phyloP scores from a whole-genome alignment of 2,113 vertebrate species.

The Tricholaema leucomelas region DNA sequence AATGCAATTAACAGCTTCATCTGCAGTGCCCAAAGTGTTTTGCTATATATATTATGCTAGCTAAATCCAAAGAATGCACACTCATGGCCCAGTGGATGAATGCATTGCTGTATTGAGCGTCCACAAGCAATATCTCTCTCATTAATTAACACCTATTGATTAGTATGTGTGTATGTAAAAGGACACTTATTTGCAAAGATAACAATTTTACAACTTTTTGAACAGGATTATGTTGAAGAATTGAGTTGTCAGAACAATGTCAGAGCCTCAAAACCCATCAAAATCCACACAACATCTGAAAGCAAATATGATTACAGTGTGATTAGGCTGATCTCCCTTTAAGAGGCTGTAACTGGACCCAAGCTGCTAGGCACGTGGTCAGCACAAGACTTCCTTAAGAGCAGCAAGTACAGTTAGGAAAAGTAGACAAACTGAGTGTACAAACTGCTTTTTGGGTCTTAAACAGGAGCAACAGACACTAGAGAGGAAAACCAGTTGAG shows the following conservation, averaged over 20 bases:
- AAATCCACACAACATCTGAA: not conserved
- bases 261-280: not conserved
- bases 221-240: not conserved
- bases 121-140: not conserved
- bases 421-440: not conserved
- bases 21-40: slow-evolving; percentile 4
- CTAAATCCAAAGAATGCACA: slow-evolving; percentile 57
- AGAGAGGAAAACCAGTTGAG: not conserved
- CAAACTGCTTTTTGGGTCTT: not conserved
- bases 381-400: not conserved
- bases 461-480: not conserved
- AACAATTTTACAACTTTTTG: not conserved
- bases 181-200: not conserved
- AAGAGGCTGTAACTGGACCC: not conserved
- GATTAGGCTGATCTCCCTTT: not conserved
- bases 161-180: not conserved
- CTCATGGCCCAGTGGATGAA: not conserved
- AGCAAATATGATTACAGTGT: not conserved
- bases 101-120: not conserved
- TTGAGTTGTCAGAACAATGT: not conserved
- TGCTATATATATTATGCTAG: not conserved
- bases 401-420: fast-evolving
- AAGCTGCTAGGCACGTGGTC: not conserved
- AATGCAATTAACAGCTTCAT: slow-evolving; percentile 68
- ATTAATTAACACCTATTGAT: slow-evolving; percentile 44